phyloP scores from a whole-genome alignment of 2,797 vertebrate genomes.

The Anableps anableps region DNA sequence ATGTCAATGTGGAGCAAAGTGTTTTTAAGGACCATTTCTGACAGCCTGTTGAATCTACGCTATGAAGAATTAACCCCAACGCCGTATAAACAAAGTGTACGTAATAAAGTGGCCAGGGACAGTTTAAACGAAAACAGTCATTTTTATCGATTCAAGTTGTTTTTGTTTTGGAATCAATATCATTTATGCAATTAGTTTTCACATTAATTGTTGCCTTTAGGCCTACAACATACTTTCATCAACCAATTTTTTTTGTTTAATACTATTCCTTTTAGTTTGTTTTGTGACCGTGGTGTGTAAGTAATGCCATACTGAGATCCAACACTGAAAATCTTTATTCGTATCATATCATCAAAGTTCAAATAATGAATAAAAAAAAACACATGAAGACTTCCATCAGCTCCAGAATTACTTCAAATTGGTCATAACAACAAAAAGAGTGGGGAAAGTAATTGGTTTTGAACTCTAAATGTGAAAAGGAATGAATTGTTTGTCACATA shows the following conservation, averaged over 20 bases:
- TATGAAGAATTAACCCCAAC: too few relatives aligned
- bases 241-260: not conserved
- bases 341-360: not conserved
- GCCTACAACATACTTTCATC: not conserved
- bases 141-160: too few relatives aligned
- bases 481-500: not conserved
- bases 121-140: too few relatives aligned
- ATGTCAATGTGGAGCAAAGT: too few relatives aligned
- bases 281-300: not conserved
- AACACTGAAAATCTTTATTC: too few relatives aligned
- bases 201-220: not conserved
- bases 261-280: not conserved
- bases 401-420: not conserved
- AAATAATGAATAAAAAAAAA: not conserved
- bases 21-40: too few relatives aligned
- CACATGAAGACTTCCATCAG: not conserved
- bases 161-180: too few relatives aligned
- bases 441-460: not conserved
- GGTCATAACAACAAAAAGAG: not conserved
- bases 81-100: too few relatives aligned
- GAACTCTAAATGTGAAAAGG: not conserved
- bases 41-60: too few relatives aligned
- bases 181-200: not conserved
- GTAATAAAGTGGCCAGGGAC: too few relatives aligned
- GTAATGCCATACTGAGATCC: not conserved